Percentiles rank a stretch among this genome's conserved stretches.
Conservation (phyloP, 1,140 invertebrate genomes). For the Drosophila novamexicana region DNA sequence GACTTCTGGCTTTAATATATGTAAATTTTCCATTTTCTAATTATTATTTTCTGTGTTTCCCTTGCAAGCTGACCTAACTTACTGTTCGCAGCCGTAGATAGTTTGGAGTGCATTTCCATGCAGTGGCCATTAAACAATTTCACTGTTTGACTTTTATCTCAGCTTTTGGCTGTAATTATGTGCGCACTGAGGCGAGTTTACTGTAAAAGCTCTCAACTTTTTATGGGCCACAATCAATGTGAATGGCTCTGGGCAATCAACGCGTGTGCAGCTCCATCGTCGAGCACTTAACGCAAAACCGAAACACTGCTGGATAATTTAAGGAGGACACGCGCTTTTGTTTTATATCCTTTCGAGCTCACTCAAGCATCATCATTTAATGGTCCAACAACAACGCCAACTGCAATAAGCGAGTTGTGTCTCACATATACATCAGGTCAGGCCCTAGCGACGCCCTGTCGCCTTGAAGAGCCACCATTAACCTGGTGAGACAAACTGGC, state of each 20-base stretch:
- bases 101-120: neutral
- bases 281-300: slow-evolving; percentile 33
- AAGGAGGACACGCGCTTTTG: slow-evolving; percentile 22
- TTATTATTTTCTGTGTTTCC: neutral
- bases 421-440: slow-evolving; percentile 1
- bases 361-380: slow-evolving; percentile 16
- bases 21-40: neutral
- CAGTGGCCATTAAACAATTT: slow-evolving; percentile 26
- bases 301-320: slow-evolving; percentile 23
- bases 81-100: neutral
- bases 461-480: slow-evolving; percentile 7
- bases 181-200: slow-evolving; percentile 10
- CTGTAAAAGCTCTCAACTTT: slow-evolving; percentile 54
- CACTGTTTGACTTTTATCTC: slow-evolving; percentile 24
- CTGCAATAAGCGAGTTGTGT: slow-evolving; percentile 1
- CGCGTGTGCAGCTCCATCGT: slow-evolving; percentile 6
- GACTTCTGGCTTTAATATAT: neutral
- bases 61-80: neutral
- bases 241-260: slow-evolving; percentile 43
- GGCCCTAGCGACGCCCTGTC: neutral
- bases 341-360: slow-evolving; percentile 28
- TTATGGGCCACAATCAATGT: slow-evolving; percentile 68
- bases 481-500: neutral
- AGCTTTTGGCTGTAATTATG: slow-evolving; percentile 35
- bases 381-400: slow-evolving; percentile 10